phyloP scores from a whole-genome alignment of 2,888 invertebrate species.

The Nowickia ferox region DNA sequence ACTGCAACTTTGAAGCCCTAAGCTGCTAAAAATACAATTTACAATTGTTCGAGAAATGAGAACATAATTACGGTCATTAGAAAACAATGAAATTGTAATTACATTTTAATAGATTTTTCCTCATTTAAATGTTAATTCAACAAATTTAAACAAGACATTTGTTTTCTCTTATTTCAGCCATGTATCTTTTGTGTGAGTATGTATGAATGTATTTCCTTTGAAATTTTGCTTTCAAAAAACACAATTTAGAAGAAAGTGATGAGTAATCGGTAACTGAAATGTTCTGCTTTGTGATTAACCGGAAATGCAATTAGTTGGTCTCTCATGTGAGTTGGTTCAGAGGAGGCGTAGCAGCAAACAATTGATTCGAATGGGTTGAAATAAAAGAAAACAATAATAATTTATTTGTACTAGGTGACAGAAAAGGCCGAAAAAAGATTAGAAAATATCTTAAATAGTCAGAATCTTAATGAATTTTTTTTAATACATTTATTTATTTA shows the following conservation, averaged over 20 bases:
- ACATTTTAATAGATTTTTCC: constrained; percentile 48
- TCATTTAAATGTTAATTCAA: constrained; percentile 39
- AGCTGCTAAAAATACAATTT: constrained; percentile 46
- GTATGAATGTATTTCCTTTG: neutral
- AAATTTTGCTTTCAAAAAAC: neutral
- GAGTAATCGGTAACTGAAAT: constrained; percentile 54
- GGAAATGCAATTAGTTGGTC: constrained; percentile 66
- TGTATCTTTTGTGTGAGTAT: no score
- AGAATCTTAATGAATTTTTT: no score
- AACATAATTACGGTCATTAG: constrained; percentile 39
- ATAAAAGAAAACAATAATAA: neutral
- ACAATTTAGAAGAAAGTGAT: constrained; percentile 15
- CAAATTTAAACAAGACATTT: constrained; percentile 14
- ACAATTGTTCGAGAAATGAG: constrained; percentile 29
- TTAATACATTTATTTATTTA: no score
- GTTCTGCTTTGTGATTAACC: constrained; percentile 61
- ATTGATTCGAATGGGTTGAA: neutral
- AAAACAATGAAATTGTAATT: constrained; percentile 57
- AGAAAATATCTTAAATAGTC: no score
- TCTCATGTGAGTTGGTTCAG: neutral
- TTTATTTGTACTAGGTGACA: no score
- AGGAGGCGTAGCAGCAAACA: constrained; percentile 1
- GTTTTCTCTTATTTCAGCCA: constrained; percentile 45
- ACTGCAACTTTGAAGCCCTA: constrained; percentile 42
- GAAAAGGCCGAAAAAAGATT: no score